Evolutionary conservation across 2,888 invertebrate species (phyloP).

Genomic region (Phaonia tiefii): DNA sequence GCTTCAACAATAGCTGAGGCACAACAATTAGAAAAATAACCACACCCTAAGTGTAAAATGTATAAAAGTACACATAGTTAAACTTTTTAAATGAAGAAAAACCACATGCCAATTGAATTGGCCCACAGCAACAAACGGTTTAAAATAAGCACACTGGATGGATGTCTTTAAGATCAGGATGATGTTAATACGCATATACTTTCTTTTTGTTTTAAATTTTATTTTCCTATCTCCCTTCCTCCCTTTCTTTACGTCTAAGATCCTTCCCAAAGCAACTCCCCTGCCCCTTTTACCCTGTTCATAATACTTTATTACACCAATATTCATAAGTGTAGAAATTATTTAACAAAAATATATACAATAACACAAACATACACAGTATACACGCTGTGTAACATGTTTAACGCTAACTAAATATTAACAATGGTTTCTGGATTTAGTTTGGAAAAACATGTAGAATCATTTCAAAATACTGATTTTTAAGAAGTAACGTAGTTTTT

Average conservation of each 20-base stretch:
- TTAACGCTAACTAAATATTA: conserved; percentile 18
- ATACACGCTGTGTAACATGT: conserved; percentile 34
- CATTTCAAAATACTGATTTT: conserved; percentile 5
- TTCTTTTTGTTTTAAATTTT: conserved; percentile 29
- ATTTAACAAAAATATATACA: conserved; percentile 32
- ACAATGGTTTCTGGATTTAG: conserved; percentile 14
- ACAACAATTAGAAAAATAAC: conserved; percentile 61
- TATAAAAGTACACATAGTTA: conserved; percentile 1
- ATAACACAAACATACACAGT: conserved; percentile 29
- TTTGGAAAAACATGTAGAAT: conserved; percentile 8
- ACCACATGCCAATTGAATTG: conserved; percentile 58
- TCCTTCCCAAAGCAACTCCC: background rate
- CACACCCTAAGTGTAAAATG: conserved; percentile 46
- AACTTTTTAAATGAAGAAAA: conserved; percentile 50
- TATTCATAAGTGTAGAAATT: conserved; percentile 44
- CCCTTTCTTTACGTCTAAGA: background rate
- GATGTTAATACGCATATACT: conserved; percentile 55
- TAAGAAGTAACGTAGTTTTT: background rate
- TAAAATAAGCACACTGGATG: conserved; percentile 39
- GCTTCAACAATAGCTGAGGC: conserved; percentile 62
- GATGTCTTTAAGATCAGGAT: conserved; percentile 54
- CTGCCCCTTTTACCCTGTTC: conserved; percentile 42
- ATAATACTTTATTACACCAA: conserved; percentile 33
- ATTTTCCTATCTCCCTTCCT: background rate
- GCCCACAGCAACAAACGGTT: conserved; percentile 39